Evolutionary conservation across 92 coral and sea anemone genomes (phyloP), one percentile per base, ranked within the genome.

Genomic region (Actinernus sp.): DNA sequence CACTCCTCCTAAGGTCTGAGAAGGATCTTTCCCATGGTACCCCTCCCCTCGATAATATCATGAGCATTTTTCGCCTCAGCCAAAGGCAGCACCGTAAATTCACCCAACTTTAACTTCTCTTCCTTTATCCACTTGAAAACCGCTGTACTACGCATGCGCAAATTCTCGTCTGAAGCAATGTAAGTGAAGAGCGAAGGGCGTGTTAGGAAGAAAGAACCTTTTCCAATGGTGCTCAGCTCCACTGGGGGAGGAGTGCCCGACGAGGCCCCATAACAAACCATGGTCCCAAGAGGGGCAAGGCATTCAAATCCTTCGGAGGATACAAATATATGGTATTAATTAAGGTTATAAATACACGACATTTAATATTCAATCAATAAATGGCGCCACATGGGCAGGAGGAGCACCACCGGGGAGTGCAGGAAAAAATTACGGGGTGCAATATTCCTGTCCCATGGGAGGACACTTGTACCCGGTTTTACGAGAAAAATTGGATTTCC

Each of bases 171-270:
- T 19, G 49, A 45, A n/a, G 57, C 60, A 20, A 73, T 55, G 66
- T 86, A 81, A 12, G 57, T 40, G 27, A 46, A 68, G 22, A 79
- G 43, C 17, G 78, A 66, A 3, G 92, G 87, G 9, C 79, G 60
- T 18, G 61, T 30, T 12, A 86, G 40, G 55, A 50, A 49, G 22
- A 64, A 63, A n/a, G 87, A 79, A 1, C 74, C 83, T 43, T 68
- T 73, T 9, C 58, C 46, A 30, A 86, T 56, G 19, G 34, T 50
- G 56, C 26, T 50, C 1, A 73, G 5, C 27, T 73, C 71, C 17
- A 86, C 14, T 1, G 83, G 83, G 28, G 61, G 79, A n/a, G 92
- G 83, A 21, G 78, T 8, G 26, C 92, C 92, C 2, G 92, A 86
- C 0, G 84, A 49, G 11, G 36, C 52, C 14, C 92, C 92, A 55